Conservation (phyloP, 2,113 vertebrate genomes). For the Platysteira castanea region DNA sequence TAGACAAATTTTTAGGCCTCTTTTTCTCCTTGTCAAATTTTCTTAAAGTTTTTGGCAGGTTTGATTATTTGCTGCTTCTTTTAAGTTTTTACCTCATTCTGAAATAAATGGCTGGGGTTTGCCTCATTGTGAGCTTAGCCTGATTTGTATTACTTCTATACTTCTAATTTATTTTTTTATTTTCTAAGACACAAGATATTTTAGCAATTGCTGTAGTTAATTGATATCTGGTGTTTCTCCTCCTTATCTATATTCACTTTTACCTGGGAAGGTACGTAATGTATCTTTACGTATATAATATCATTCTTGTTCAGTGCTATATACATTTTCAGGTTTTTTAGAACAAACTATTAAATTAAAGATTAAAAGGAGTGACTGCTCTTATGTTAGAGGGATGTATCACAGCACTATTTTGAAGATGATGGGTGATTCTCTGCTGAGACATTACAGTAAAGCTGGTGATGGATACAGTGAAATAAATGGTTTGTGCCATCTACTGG, state of each 20-base stretch:
- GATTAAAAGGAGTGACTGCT: neutral
- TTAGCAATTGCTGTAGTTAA: neutral
- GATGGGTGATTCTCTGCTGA: neutral
- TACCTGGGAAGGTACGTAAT: neutral
- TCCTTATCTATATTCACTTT: neutral
- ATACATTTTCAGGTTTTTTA: neutral
- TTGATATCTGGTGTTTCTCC: neutral
- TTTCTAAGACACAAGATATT: neutral
- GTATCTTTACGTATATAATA: neutral
- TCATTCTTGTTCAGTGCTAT: neutral
- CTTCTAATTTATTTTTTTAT: neutral
- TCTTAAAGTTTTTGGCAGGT: neutral
- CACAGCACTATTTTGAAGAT: neutral
- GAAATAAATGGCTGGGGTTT: neutral
- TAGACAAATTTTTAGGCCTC: neutral
- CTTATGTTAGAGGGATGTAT: neutral
- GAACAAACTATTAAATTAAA: neutral
- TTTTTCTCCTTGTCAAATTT: neutral
- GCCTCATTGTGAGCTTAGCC: neutral
- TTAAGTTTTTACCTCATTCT: neutral
- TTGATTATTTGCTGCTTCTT: neutral
- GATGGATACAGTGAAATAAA: slow-evolving; percentile 24
- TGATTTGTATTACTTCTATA: neutral
- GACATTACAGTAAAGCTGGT: neutral
- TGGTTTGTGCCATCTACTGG: slow-evolving; percentile 63